Evolutionary conservation across 2,888 invertebrate genomes (phyloP).

Genomic region (Netelia melanura): DNA sequence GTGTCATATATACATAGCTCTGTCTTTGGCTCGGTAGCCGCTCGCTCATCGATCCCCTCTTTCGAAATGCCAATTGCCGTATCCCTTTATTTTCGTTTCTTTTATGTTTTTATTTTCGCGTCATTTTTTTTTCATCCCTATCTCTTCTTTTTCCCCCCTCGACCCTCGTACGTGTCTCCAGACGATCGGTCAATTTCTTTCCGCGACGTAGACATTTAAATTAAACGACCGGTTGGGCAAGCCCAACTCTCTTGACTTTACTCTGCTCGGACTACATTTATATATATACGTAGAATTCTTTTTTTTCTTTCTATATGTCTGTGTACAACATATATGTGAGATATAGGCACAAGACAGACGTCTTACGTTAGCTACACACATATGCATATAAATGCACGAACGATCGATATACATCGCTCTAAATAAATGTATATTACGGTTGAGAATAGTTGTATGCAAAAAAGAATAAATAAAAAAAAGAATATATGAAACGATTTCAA

Average conservation of each 20-base stretch:
- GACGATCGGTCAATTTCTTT: conserved; percentile 20
- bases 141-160: conserved; percentile 54
- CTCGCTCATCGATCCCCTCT: conserved; percentile 60
- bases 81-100: conserved; percentile 70
- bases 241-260: conserved; percentile 1
- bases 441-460: conserved; percentile 1
- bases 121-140: conserved; percentile 29
- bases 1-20: not conserved
- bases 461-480: not conserved
- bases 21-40: conserved; percentile 59
- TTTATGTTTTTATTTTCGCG: conserved; percentile 41
- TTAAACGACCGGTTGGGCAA: conserved; percentile 28
- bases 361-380: not conserved
- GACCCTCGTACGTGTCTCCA: conserved; percentile 33
- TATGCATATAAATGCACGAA: not conserved
- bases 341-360: not conserved
- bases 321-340: not conserved
- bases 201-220: conserved; percentile 25
- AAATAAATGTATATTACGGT: conserved; percentile 14
- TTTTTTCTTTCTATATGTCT: not conserved
- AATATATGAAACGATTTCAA: not conserved
- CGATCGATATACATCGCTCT: conserved; percentile 13
- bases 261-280: not conserved
- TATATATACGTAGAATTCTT: not conserved
- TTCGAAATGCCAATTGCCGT: conserved; percentile 74